phyloP scores from a whole-genome alignment of 2,797 vertebrate genomes.

The Betta splendens region DNA sequence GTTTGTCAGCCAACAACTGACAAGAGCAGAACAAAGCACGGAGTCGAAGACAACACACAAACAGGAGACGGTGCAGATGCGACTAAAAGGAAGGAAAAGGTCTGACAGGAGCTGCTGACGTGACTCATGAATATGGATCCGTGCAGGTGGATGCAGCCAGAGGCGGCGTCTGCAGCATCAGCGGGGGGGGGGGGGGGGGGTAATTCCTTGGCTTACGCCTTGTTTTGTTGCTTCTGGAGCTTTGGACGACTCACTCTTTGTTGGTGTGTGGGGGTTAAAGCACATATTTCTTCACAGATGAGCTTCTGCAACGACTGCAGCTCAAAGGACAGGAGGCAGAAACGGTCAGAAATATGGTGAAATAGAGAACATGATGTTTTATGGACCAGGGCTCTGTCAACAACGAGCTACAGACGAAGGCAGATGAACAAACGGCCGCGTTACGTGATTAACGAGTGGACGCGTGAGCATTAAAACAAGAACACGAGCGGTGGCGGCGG shows the following conservation, averaged over 20 bases:
- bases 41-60: background rate
- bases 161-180: slow-evolving; percentile 12
- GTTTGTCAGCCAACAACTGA: background rate
- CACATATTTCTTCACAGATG: background rate
- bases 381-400: no score
- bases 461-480: no score
- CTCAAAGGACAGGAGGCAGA: background rate
- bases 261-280: slow-evolving; percentile 3
- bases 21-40: background rate
- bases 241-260: background rate
- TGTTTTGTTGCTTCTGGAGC: background rate
- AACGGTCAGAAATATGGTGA: no score
- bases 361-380: no score
- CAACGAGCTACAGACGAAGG: no score
- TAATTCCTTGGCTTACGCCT: no score
- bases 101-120: slow-evolving; percentile 2
- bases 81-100: background rate
- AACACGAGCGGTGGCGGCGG: no score
- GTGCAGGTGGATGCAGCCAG: background rate
- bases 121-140: background rate
- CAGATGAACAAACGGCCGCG: no score
- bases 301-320: background rate
- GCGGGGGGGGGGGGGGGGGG: background rate
- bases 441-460: no score
- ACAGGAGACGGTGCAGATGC: background rate